These are phyloP conservation scores for Aphelenchoides besseyi DNA, from an alignment of 1,140 invertebrate genomes.

Conservation along the genomic window DNA sequence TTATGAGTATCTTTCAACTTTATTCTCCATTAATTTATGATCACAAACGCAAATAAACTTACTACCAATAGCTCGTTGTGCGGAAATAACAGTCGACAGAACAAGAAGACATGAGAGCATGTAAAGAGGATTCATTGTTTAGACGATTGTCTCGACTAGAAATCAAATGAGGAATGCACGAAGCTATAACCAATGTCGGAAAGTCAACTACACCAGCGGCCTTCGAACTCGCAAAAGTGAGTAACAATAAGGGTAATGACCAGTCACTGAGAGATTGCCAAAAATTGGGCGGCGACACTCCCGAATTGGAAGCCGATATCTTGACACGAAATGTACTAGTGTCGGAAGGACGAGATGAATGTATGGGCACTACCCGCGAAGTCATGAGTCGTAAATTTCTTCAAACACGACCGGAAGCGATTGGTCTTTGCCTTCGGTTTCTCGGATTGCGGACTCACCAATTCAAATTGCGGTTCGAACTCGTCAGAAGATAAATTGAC, in stretches of 20 bases:
- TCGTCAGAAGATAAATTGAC: constrained; percentile 1
- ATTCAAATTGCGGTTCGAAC: neutral
- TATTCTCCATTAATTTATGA: no score
- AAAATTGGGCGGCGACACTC: neutral
- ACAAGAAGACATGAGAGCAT: neutral
- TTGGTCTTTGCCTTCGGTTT: neutral
- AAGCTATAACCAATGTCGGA: neutral
- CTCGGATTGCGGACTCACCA: neutral
- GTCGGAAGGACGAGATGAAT: neutral
- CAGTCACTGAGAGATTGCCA: neutral
- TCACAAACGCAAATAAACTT: neutral
- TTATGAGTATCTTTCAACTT: no score
- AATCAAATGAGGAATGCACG: neutral
- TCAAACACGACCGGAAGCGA: neutral
- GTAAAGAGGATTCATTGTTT: neutral
- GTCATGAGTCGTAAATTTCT: neutral
- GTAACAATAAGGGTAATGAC: neutral
- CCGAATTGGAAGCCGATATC: constrained; percentile 3
- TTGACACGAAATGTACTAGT: neutral
- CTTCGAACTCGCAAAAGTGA: constrained; percentile 1
- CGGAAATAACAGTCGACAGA: neutral
- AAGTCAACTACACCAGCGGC: neutral
- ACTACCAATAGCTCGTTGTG: neutral
- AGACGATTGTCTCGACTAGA: neutral
- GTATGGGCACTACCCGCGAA: neutral